Evolutionary conservation across 2,888 invertebrate species (phyloP).

Genomic region (Seira ritae): DNA sequence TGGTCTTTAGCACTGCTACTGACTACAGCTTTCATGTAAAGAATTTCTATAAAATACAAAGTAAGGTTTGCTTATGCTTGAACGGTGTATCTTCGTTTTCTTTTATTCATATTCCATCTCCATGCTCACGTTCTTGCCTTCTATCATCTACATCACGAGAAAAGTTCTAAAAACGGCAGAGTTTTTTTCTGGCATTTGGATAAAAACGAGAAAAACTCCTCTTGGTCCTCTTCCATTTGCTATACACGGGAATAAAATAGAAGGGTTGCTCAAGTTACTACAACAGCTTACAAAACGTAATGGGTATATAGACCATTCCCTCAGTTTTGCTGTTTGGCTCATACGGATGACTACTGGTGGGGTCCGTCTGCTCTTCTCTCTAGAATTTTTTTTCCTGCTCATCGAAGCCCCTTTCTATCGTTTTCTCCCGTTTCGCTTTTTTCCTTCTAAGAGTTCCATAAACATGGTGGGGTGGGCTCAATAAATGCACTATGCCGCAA

Average conservation of each 20-base stretch:
- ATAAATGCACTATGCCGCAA: neutral
- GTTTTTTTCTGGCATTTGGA: neutral
- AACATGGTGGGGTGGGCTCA: neutral
- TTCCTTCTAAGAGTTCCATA: conserved; percentile 19
- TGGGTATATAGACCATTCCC: conserved; percentile 62
- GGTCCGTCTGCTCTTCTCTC: conserved; percentile 47
- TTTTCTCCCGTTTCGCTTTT: neutral
- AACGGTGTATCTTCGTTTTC: conserved; percentile 25
- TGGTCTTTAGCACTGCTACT: too few relatives aligned
- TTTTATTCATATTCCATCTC: too few relatives aligned
- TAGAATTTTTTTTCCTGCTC: conserved; percentile 17
- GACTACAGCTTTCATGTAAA: too few relatives aligned
- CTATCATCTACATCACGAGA: conserved; percentile 29
- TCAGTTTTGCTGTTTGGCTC: conserved; percentile 53
- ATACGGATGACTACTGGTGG: conserved; percentile 58
- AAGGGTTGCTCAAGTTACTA: conserved; percentile 46
- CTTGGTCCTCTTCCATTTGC: neutral
- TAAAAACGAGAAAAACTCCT: conserved; percentile 2
- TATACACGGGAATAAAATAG: conserved; percentile 30
- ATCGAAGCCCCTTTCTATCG: conserved; percentile 3
- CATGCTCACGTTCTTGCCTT: conserved; percentile 37
- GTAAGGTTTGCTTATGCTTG: neutral
- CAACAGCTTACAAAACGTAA: conserved; percentile 49
- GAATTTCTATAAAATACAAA: neutral
- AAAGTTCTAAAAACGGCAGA: too few relatives aligned